These are phyloP conservation scores for rat (Rattus norvegicus) DNA, from an alignment of 2,113 vertebrate species.

Conservation along the genomic window DNA sequence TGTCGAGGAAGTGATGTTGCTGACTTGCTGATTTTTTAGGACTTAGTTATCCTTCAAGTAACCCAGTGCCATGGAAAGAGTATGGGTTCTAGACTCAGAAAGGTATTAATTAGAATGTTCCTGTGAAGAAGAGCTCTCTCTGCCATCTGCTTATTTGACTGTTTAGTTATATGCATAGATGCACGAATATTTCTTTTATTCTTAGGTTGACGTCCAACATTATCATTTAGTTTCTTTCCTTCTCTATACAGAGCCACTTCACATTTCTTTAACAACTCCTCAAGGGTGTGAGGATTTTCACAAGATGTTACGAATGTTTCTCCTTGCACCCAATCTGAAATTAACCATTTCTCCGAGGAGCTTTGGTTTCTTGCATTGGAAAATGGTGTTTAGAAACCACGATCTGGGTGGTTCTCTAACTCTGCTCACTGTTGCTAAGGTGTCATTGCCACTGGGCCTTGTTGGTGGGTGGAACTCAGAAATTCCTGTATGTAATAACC, in stretches of 20 bases:
- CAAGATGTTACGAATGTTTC: conserved; percentile 29
- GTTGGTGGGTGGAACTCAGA: neutral
- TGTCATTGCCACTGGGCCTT: conserved; percentile 4
- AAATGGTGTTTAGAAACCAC: conserved; percentile 64
- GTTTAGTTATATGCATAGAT: conserved; percentile 12
- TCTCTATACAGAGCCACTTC: neutral
- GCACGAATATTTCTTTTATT: conserved; percentile 47
- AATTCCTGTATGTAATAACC: conserved; percentile 9
- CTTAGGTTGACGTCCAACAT: neutral
- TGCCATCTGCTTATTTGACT: conserved; percentile 20
- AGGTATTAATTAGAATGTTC: conserved; percentile 26
- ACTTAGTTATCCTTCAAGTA: conserved; percentile 46
- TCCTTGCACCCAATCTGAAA: neutral
- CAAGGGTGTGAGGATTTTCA: conserved; percentile 46
- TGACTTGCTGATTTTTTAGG: conserved; percentile 11
- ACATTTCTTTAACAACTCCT: conserved; percentile 20
- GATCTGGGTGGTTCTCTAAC: neutral
- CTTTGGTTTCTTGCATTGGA: conserved; percentile 25
- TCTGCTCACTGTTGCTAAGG: neutral
- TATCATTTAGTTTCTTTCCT: conserved; percentile 48
- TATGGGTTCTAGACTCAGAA: conserved; percentile 4
- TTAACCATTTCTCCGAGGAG: conserved; percentile 38
- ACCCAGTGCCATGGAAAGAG: neutral
- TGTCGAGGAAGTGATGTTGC: conserved; percentile 17
- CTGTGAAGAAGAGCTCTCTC: conserved; percentile 19